Conservation (phyloP, 2,113 vertebrate genomes). For the Oreocharis arfaki region DNA sequence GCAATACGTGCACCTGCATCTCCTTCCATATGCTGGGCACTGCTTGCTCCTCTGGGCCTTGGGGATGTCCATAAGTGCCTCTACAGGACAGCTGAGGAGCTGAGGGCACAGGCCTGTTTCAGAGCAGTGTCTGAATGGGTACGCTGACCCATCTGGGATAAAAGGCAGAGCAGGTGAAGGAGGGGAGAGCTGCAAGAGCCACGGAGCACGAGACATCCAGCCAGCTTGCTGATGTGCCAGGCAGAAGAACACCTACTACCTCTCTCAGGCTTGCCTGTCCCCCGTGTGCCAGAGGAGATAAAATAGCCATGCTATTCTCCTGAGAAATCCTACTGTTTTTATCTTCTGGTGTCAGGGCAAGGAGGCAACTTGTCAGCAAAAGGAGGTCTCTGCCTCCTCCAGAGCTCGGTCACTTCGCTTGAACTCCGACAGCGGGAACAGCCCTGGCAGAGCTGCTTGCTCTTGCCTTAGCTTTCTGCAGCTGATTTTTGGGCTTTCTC, state of each 20-base stretch:
- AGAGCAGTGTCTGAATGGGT: not conserved
- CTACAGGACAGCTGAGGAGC: not conserved
- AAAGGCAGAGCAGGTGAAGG: not conserved
- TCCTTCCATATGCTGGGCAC: not conserved
- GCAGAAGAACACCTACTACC: not conserved
- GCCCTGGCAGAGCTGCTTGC: not conserved
- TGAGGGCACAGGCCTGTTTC: not conserved
- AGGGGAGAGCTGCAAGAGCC: not conserved
- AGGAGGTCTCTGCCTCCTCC: not conserved
- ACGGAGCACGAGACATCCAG: fast-evolving
- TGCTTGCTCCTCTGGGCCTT: not conserved
- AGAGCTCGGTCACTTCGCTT: not conserved
- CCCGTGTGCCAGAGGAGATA: not conserved
- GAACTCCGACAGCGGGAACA: fast-evolving
- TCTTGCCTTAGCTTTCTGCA: not conserved
- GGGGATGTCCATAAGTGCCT: not conserved
- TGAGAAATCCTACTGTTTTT: not conserved
- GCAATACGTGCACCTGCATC: not conserved
- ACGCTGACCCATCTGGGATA: not conserved
- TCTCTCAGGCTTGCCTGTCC: not conserved
- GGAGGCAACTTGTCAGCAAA: not conserved
- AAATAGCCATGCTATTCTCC: not conserved
- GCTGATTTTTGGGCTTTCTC: not conserved
- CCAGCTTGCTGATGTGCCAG: not conserved
- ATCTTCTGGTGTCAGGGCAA: not conserved